Percentiles rank a stretch among this genome's conserved stretches.
Evolutionary conservation across 2,888 invertebrate species (phyloP).

Genomic region (Sympetrum striolatum): DNA sequence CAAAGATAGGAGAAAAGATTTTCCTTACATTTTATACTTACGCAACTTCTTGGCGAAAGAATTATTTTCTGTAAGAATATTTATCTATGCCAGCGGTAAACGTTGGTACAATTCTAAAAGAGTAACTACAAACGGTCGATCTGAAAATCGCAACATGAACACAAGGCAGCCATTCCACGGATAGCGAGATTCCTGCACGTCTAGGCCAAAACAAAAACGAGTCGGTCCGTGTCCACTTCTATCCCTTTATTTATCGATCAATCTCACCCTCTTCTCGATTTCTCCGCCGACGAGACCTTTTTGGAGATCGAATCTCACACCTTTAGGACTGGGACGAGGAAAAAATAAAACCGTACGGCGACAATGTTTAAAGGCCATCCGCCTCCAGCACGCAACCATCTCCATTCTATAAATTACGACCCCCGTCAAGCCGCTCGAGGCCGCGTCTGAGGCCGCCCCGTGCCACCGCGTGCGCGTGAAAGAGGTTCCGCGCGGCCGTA

Average conservation of each 20-base stretch:
- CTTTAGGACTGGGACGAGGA: neutral
- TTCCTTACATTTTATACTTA: too few species aligned
- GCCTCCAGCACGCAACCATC: slow-evolving; percentile 30
- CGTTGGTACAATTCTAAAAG: too few species aligned
- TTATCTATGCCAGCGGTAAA: too few species aligned
- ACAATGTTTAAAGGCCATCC: neutral
- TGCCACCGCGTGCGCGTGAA: neutral
- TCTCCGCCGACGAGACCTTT: neutral
- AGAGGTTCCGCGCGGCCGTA: neutral
- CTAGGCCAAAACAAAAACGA: too few species aligned
- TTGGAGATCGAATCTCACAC: neutral
- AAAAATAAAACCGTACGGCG: neutral
- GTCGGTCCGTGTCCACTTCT: neutral
- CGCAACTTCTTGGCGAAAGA: too few species aligned
- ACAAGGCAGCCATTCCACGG: too few species aligned
- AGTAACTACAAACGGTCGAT: too few species aligned
- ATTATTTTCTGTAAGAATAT: too few species aligned
- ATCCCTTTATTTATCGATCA: neutral
- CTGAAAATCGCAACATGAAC: too few species aligned
- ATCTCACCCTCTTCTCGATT: neutral
- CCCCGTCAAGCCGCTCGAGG: slow-evolving; percentile 3
- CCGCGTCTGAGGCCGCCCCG: neutral
- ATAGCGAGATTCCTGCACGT: too few species aligned
- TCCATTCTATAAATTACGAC: slow-evolving; percentile 37
- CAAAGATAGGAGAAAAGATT: too few species aligned